Conservation (phyloP, 2,113 vertebrate species). For the Colinus virginianus region DNA sequence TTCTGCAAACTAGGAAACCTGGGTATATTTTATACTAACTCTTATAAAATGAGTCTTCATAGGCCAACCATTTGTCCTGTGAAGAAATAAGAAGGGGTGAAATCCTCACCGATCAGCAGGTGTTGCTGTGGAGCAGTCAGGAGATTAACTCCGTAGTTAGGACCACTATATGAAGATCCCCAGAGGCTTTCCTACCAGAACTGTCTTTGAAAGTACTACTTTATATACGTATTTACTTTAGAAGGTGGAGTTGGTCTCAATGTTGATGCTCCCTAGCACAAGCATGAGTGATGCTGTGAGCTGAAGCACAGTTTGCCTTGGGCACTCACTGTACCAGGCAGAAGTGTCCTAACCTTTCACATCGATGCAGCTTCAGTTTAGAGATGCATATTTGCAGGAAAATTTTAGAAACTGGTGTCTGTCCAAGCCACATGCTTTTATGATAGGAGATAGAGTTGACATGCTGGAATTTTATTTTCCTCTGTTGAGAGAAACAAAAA, state of each 20-base stretch:
- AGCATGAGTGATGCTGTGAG: not conserved
- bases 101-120: conserved; percentile 46
- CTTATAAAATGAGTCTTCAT: not conserved
- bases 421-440: not conserved
- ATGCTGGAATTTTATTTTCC: not conserved
- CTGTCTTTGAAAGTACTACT: not conserved
- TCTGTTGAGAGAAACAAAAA: not conserved
- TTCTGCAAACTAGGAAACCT: not conserved
- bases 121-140: conserved; percentile 59
- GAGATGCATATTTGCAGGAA: not conserved
- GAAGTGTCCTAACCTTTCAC: not conserved
- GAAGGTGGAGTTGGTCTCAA: not conserved
- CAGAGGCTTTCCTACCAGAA: not conserved
- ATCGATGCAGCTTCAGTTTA: not conserved
- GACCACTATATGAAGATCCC: not conserved
- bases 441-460: not conserved
- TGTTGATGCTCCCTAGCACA: not conserved
- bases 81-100: conserved; percentile 7
- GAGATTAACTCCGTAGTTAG: not conserved
- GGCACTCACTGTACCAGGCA: not conserved
- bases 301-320: not conserved
- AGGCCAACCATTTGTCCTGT: not conserved
- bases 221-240: not conserved
- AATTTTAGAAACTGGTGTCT: not conserved
- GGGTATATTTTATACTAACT: not conserved